These are phyloP conservation scores for Saxidomus purpurata DNA, from an alignment of 1,140 invertebrate genomes.

Conservation along the genomic window DNA sequence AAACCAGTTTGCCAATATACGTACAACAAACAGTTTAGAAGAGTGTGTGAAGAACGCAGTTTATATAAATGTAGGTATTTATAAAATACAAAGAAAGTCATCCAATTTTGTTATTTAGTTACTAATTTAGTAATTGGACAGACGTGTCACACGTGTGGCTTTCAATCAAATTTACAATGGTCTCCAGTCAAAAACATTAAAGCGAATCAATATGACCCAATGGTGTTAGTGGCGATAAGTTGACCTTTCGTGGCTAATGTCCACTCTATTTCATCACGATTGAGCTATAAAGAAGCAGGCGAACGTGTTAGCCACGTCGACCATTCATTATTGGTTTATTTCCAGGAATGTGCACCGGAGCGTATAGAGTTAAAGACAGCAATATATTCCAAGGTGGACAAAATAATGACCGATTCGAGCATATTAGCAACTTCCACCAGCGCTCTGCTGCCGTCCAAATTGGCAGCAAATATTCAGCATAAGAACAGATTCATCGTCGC, in stretches of 20 bases:
- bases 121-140: no score
- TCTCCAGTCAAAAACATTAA: no score
- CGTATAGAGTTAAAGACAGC: conserved; percentile 93
- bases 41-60: conserved; percentile 89
- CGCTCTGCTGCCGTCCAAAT: conserved; percentile 94
- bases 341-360: conserved; percentile 92
- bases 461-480: conserved; percentile 92
- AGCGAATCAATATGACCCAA: no score
- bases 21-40: conserved; percentile 76
- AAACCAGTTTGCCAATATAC: conserved; percentile 94
- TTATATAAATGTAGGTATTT: conserved; percentile 89
- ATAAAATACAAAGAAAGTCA: not conserved
- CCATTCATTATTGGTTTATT: not conserved
- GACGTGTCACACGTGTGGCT: no score
- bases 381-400: conserved; percentile 91
- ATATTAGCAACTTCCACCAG: conserved; percentile 95
- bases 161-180: no score
- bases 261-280: no score
- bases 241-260: no score
- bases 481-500: conserved; percentile 92
- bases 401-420: conserved; percentile 88
- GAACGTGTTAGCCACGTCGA: no score
- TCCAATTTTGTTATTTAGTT: no score
- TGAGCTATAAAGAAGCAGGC: no score
- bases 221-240: no score